phyloP scores from a whole-genome alignment of 2,888 invertebrate genomes.

The Spodoptera picta region DNA sequence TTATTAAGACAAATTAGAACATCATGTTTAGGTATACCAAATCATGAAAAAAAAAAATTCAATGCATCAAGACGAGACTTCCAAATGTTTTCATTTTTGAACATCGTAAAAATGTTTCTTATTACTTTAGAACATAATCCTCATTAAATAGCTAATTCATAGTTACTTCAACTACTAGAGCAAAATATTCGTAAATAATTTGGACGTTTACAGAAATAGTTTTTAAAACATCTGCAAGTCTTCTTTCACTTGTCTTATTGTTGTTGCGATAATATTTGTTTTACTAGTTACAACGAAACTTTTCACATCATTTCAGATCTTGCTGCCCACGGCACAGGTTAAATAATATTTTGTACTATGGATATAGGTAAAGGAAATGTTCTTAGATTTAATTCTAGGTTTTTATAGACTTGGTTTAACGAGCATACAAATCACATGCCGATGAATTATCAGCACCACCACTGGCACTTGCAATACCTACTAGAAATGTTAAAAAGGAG shows the following conservation, averaged over 20 bases:
- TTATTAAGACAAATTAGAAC: no score
- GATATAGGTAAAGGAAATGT: no score
- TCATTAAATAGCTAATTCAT: conserved; percentile 16
- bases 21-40: no score
- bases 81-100: not conserved
- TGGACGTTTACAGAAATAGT: conserved; percentile 22
- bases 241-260: conserved; percentile 46
- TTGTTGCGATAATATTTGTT: conserved; percentile 34
- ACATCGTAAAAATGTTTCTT: not conserved
- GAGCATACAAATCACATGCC: no score
- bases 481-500: no score
- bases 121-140: not conserved
- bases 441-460: no score
- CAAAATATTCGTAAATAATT: conserved; percentile 9
- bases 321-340: not conserved
- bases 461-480: no score
- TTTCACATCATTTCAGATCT: conserved; percentile 37
- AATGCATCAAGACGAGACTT: not conserved
- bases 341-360: no score
- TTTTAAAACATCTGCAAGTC: conserved; percentile 47
- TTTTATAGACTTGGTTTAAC: no score
- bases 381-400: no score
- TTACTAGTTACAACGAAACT: conserved; percentile 30
- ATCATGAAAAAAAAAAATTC: no score
- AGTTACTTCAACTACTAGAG: conserved; percentile 7